Base-by-base conservation (phyloP, 1,140 invertebrate genomes). In the Drosophila nannoptera region DNA sequence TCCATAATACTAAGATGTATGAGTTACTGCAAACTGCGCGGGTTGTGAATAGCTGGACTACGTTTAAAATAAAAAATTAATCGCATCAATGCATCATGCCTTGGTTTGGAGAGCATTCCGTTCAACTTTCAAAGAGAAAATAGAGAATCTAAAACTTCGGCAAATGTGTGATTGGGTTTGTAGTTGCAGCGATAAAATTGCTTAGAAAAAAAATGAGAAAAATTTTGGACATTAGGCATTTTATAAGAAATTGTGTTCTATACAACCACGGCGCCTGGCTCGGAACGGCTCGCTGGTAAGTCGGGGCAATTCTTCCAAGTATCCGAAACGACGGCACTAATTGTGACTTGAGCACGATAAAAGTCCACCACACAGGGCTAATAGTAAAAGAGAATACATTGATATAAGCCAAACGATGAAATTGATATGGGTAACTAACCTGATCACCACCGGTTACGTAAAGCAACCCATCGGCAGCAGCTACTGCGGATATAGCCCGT, bases 371-470 rank as follows among this genome's bases (percentile, higher is more conserved):
- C 93, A 72, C 92, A 92, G 2, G 92, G 93, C 78, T 93, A 86
- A 12, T 53, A 60, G n/a, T 16, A 40, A 62, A 11, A 32, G 43
- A 22, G 12, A 7, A 43, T 32, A 50, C n/a, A 32, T 8, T 16
- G 11, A 5, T 43, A 6, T 16, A 36, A 43, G 7, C 45, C 6
- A 6, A 46, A 42, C 29, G 3, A 53, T 16, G 32, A 38, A 31
- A 16, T 16, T 59, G 16, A 22, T 32, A 7, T 3, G 32, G 46
- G 29, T 88, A 78, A 87, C 78, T 65, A 77, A 90, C 89, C 90
- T 93, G 91, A 89, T 94, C 93, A n/a, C 96, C 96, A 4, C 96
- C 96, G 74, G 96, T 94, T 8, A 96, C 94, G 78, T 96, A 97
- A 2, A 97, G 91, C 50, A 93, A 91, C 7, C 94, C 94, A 87